These are phyloP conservation scores for Oedothorax gibbosus DNA, from an alignment of 1,140 invertebrate genomes.

Conservation along the genomic window DNA sequence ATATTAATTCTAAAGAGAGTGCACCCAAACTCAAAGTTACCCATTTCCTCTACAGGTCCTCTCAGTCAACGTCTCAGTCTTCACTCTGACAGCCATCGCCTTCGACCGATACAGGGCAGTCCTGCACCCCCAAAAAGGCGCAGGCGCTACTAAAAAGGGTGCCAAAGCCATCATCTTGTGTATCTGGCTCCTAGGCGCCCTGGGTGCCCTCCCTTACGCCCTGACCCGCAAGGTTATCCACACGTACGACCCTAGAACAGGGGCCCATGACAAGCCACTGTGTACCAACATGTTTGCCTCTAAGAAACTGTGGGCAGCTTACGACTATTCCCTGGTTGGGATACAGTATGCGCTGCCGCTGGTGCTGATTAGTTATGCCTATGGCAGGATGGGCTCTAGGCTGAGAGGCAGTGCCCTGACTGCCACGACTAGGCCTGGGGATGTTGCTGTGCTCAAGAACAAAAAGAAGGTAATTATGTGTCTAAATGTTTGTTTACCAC, in stretches of 20 bases:
- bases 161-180: slow-evolving; percentile 65
- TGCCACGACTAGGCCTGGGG: slow-evolving; percentile 67
- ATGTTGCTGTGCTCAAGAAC: slow-evolving; percentile 81
- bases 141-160: slow-evolving; percentile 64
- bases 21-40: neutral
- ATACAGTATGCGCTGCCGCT: slow-evolving; percentile 82
- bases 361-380: slow-evolving; percentile 81
- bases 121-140: slow-evolving; percentile 79
- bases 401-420: slow-evolving; percentile 77
- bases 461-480: slow-evolving; percentile 79
- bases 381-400: slow-evolving; percentile 80
- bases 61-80: slow-evolving; percentile 85
- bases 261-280: slow-evolving; percentile 70
- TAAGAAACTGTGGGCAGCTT: slow-evolving; percentile 72
- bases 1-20: no score
- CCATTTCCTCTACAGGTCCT: slow-evolving; percentile 70
- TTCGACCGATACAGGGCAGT: slow-evolving; percentile 89
- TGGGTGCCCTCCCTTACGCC: slow-evolving; percentile 65
- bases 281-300: slow-evolving; percentile 74
- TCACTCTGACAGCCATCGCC: slow-evolving; percentile 86
- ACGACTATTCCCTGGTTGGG: slow-evolving; percentile 71
- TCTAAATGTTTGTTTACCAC: no score
- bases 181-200: slow-evolving; percentile 66
- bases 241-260: slow-evolving; percentile 44
- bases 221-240: slow-evolving; percentile 64